Evolutionary conservation across 30 jellyfish, hydroid and myxozoan species (phyloP).

Genomic region (Chrysaora quinquecirrha): DNA sequence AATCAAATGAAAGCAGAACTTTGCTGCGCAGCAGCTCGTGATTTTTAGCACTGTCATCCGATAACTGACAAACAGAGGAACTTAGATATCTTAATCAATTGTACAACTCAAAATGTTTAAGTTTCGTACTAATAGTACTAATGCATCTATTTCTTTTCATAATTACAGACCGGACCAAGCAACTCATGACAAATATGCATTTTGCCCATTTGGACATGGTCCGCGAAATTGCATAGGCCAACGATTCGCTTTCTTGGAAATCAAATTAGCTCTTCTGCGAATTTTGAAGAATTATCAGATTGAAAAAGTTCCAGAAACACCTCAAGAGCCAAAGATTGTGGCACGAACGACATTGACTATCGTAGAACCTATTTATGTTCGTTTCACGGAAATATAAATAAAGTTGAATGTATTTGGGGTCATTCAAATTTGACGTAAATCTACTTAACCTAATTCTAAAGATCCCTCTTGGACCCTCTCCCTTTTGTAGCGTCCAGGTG

Average conservation of each 20-base stretch:
- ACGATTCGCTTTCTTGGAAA: slow-evolving; percentile 53
- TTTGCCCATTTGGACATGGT: slow-evolving; percentile 60
- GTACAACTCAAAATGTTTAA: no score
- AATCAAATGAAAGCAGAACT: no score
- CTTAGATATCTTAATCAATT: no score
- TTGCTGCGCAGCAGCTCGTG: no score
- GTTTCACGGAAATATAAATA: background rate
- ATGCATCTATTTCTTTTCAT: background rate
- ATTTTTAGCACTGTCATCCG: no score
- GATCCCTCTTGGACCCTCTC: no score
- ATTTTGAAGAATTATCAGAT: slow-evolving; percentile 29
- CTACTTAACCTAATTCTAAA: no score
- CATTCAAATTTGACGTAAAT: no score
- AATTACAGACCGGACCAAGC: background rate
- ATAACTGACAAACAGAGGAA: no score
- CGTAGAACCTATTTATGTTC: background rate
- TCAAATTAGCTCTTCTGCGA: slow-evolving; percentile 17
- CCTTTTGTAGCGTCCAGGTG: no score
- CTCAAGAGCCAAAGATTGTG: slow-evolving; percentile 1
- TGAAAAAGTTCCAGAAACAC: slow-evolving; percentile 30
- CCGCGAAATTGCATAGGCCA: slow-evolving; percentile 63
- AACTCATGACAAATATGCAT: background rate
- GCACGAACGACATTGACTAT: background rate
- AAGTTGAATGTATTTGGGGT: no score
- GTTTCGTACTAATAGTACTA: no score